These are phyloP conservation scores for Hypotaenidia okinawae DNA, from an alignment of 2,797 vertebrate species.

Conservation along the genomic window DNA sequence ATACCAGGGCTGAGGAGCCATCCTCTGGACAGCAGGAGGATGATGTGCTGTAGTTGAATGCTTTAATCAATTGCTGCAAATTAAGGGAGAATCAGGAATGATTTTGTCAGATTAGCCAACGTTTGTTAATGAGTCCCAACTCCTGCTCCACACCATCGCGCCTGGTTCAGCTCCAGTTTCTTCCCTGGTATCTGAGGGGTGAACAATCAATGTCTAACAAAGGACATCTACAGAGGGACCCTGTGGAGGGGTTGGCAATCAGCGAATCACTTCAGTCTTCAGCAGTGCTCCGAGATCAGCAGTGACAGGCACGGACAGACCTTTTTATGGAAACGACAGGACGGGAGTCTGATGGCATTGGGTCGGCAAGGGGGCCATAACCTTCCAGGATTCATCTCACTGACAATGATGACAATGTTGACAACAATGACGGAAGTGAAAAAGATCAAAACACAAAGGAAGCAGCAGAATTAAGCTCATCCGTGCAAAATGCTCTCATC, in stretches of 20 bases:
- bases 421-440: background rate
- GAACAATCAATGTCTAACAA: background rate
- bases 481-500: background rate
- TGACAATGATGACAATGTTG: background rate
- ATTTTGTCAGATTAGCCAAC: background rate
- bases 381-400: background rate
- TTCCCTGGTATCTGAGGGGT: background rate
- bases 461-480: conserved; percentile 6
- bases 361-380: background rate
- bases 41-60: accelerated
- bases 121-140: background rate
- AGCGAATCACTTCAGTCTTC: background rate
- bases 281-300: background rate
- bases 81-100: background rate
- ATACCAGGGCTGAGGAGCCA: accelerated
- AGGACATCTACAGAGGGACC: background rate
- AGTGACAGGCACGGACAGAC: background rate
- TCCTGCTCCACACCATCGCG: background rate
- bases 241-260: background rate
- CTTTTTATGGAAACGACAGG: background rate
- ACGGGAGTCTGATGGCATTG: background rate
- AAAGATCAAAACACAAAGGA: background rate
- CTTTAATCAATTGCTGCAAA: background rate
- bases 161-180: background rate
- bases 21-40: background rate